Conservation (phyloP, 2,888 invertebrate species). For the Limnephilus auricula region DNA sequence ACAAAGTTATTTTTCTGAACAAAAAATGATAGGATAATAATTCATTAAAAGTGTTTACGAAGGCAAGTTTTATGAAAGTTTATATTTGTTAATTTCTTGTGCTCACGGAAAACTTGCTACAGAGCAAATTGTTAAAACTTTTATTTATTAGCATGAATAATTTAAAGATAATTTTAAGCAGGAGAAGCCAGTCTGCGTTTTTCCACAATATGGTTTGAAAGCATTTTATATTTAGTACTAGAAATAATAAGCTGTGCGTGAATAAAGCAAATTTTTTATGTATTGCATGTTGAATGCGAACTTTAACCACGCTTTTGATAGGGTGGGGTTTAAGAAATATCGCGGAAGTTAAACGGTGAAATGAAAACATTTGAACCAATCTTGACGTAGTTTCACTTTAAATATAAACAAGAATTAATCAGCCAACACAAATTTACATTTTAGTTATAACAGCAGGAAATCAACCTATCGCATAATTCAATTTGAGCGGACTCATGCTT, state of each 20-base stretch:
- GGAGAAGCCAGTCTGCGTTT: not conserved
- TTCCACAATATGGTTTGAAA: not conserved
- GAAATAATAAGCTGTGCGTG: not conserved
- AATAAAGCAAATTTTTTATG: not conserved
- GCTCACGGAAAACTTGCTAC: not conserved
- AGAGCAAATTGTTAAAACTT: not conserved
- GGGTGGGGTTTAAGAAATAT: not conserved
- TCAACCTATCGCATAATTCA: too few species aligned
- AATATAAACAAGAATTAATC: not conserved
- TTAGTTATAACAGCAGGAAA: too few species aligned
- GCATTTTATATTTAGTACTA: not conserved
- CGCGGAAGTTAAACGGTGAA: not conserved
- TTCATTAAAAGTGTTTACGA: too few species aligned
- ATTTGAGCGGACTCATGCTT: too few species aligned
- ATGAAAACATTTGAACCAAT: not conserved
- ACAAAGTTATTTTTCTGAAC: too few species aligned
- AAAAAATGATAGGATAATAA: too few species aligned
- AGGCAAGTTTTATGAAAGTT: not conserved
- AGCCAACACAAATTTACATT: not conserved
- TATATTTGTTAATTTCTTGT: not conserved
- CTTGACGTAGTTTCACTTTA: not conserved
- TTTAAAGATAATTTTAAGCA: not conserved
- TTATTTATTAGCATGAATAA: not conserved
- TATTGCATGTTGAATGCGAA: slow-evolving; percentile 2
- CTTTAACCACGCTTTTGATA: not conserved